Evolutionary conservation across 2,888 invertebrate genomes (phyloP), one percentile per base, ranked within the genome.

Genomic region (Rhaphigaster nebulosa): DNA sequence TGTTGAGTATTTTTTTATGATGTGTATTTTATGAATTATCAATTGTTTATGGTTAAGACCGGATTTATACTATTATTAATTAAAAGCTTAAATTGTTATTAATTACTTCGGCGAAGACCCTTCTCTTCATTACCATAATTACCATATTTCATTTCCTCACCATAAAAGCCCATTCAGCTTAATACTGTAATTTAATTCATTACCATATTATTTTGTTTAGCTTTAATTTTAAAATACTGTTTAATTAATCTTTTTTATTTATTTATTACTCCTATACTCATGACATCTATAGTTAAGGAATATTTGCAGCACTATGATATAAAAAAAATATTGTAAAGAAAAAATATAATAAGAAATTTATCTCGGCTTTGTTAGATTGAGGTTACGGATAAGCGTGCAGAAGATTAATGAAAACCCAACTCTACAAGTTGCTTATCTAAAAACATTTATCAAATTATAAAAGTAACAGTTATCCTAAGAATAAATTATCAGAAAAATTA

Each of bases 401-500:
- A 76, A 76, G 70, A 76, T 76, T 76, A 38, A 76, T 76, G 70
- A 76, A 76, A 76, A 76, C 38, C 70, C 38, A 38, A 18, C 65
- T 34, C 65, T 65, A 34, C 8, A 34, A 76, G 70, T 38, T 20
- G 38, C 38, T 23, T 76, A 76, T 76, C 70, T 76, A 34, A 20
- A 76, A 76, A 38, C 34, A 76, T 76, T 76, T 76, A 76, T 76
- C 38, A 76, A 38, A 76, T 76, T 20, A 76, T 20, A 20, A 34
- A 76, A 38, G 70, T 38, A 76, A 23, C 20, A 38, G 38, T 76
- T 76, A 76, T 20, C 38, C 6, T 4, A 6, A 18, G 20, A 23
- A 76, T 38, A 38, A 34, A 65, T 15, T 15, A 65, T n/a, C 0
- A 12, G 1, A n/a, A 60, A n/a, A 52, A 52, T 12, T 52, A 52